A percentile compares a stretch with the other conserved stretches of the same genome.
Conservation (phyloP, 2,888 invertebrate species). For the Ernsta delagoae region DNA sequence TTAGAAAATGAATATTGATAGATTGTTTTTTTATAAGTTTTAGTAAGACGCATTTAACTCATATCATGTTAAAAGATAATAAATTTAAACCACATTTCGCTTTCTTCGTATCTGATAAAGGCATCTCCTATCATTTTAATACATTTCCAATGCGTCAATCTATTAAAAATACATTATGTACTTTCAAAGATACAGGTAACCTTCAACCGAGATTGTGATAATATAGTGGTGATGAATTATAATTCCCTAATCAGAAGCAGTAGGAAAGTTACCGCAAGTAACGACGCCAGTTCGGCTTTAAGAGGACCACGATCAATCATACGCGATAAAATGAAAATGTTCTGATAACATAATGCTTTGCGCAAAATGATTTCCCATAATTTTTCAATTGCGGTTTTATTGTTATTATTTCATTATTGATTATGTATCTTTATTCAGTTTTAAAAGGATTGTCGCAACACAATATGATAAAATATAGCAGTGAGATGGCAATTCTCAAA, state of each 20-base stretch:
- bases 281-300: constrained; percentile 5
- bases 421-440: no score
- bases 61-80: neutral
- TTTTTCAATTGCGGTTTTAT: neutral
- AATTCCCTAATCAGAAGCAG: constrained; percentile 9
- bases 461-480: neutral
- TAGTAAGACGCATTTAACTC: neutral
- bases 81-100: neutral
- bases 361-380: constrained; percentile 5
- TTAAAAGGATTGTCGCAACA: no score
- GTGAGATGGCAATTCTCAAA: neutral
- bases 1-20: no score
- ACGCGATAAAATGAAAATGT: neutral
- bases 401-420: neutral
- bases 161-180: neutral
- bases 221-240: neutral
- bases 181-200: neutral
- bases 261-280: constrained; percentile 3
- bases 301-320: constrained; percentile 2
- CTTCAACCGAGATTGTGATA: neutral
- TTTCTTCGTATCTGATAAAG: neutral
- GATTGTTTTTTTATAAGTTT: no score
- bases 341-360: neutral
- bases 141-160: neutral
- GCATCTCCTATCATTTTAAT: neutral